Base-by-base conservation (phyloP, 2,888 invertebrate species). In the Drosophila yooni region DNA sequence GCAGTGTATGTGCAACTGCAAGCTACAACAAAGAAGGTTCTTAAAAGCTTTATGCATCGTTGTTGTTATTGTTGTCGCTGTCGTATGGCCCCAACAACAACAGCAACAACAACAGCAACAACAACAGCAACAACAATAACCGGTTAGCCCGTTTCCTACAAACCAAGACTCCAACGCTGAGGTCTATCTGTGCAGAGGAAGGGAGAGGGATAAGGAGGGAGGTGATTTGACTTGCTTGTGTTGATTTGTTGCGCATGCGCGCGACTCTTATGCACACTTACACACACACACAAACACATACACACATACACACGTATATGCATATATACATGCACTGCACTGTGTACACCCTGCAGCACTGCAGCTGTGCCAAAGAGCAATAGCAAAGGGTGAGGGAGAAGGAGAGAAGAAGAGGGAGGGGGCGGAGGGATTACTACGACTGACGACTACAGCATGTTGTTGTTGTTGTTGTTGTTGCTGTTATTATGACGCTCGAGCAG, bases 401-500 rank as follows among this genome's bases (percentile, higher is more conserved):
- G 29, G 29, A 18, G 46, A 2, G 50, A 21, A 21, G 25, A 8
- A 5, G 7, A 33, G 33, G 46, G 25, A n/a, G 33, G 43, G 52
- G 27, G 48, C 21, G 62, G 72, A 56, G 53, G 70, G 70, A 63
- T 56, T 60, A 60, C 82, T 63, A 82, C 57, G 25, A 61, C 58
- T 71, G 60, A 78, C n/a, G 29, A 63, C 63, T 52, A 62, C 83
- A 65, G 74, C 88, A 84, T 84, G 77, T 79, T 53, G 34, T 83
- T 81, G 88, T 87, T 87, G 86, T 91, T 88, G 46, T 46, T 82
- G 88, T 84, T 88, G 86, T 77, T 88, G 88, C 85, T 85, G 86
- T 90, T 88, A 87, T 91, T 88, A 90, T 89, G 91, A 87, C 87
- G 88, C 80, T 81, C 75, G 79, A 81, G 79, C 78, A 84, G 89